Evolutionary conservation across 2,888 invertebrate species (phyloP).

Genomic region (Chymomyza fuscimana): DNA sequence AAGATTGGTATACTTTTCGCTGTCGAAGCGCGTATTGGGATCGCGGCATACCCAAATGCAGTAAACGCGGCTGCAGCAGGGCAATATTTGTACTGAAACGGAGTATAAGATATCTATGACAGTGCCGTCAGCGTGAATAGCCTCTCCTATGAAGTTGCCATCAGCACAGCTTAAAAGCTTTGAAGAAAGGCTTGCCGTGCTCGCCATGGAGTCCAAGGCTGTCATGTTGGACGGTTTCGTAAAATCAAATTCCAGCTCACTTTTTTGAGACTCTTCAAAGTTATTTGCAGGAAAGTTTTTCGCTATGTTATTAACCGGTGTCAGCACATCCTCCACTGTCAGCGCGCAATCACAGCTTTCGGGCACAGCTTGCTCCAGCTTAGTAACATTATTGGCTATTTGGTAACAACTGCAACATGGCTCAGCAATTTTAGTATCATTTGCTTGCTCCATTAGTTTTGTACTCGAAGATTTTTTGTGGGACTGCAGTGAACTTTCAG

Average conservation of each 20-base stretch:
- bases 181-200: constrained; percentile 24
- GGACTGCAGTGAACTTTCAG: constrained; percentile 38
- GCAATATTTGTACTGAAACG: constrained; percentile 80
- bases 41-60: constrained; percentile 84
- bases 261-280: constrained; percentile 20
- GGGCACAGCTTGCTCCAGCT: background rate
- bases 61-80: constrained; percentile 81
- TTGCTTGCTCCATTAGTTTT: constrained; percentile 8
- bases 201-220: constrained; percentile 27
- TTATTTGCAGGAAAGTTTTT: constrained; percentile 32
- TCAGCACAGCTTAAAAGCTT: constrained; percentile 43
- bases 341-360: constrained; percentile 19
- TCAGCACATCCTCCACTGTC: constrained; percentile 33
- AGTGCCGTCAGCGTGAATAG: constrained; percentile 64
- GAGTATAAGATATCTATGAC: constrained; percentile 79
- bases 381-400: background rate
- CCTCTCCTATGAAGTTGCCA: constrained; percentile 65
- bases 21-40: constrained; percentile 72
- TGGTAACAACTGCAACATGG: constrained; percentile 10
- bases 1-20: constrained; percentile 71
- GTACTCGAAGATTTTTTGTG: constrained; percentile 21
- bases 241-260: background rate
- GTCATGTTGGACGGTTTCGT: background rate
- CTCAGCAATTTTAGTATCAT: background rate
- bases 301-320: constrained; percentile 38